phyloP scores from a whole-genome alignment of 1,140 invertebrate genomes.

The Branchinecta lindahli region DNA sequence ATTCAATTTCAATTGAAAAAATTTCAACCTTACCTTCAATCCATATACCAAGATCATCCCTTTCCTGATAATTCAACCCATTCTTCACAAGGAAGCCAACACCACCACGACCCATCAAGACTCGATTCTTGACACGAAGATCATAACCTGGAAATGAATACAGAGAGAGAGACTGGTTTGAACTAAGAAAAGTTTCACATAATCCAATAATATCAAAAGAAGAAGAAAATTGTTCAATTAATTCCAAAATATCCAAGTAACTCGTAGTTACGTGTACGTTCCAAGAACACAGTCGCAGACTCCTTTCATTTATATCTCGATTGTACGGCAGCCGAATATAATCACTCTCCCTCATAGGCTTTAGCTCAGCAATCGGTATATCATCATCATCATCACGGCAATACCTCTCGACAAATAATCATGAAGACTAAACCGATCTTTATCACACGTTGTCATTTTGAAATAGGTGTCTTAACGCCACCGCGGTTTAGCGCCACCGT shows the following conservation, averaged over 20 bases:
- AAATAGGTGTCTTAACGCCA: too few relatives aligned
- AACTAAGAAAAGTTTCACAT: background rate
- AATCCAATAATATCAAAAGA: background rate
- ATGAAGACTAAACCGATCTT: background rate
- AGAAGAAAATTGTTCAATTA: background rate
- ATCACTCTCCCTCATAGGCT: constrained; percentile 4
- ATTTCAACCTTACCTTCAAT: constrained; percentile 1
- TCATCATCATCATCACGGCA: background rate
- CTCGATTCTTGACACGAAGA: background rate
- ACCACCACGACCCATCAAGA: constrained; percentile 1
- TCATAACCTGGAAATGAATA: constrained; percentile 10
- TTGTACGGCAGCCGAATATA: constrained; percentile 3
- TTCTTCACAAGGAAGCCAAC: background rate
- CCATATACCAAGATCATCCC: constrained; percentile 4
- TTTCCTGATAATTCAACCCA: constrained; percentile 8
- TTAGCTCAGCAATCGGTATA: background rate
- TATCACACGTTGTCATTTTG: background rate
- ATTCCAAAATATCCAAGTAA: background rate
- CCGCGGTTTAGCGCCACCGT: too few relatives aligned
- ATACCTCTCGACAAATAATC: constrained; percentile 4
- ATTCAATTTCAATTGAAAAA: constrained; percentile 1
- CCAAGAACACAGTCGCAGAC: background rate
- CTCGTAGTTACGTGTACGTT: background rate
- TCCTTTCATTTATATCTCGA: constrained; percentile 4
- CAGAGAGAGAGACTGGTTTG: constrained; percentile 3